Conservation (phyloP, 2,797 vertebrate genomes). For the Ibycter americanus region DNA sequence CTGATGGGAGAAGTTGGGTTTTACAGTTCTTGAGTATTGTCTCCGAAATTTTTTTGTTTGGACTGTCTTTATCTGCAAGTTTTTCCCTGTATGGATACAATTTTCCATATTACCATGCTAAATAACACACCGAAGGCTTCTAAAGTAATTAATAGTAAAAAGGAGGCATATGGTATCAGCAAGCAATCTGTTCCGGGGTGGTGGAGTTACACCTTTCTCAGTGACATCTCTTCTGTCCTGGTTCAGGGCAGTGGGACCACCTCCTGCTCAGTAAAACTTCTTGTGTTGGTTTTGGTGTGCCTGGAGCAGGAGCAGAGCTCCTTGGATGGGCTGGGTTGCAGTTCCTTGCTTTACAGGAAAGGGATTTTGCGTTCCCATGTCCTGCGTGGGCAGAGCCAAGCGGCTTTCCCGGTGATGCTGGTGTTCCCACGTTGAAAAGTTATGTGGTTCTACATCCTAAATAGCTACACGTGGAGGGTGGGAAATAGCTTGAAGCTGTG, state of each 20-base stretch:
- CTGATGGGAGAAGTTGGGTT: not conserved
- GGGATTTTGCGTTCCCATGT: not conserved
- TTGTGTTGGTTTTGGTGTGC: accelerated
- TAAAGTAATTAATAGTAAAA: not conserved
- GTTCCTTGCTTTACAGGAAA: not conserved
- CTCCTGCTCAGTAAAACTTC: not conserved
- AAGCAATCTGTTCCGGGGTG: not conserved
- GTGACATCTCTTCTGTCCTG: not conserved
- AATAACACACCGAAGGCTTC: not conserved
- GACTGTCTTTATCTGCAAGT: not conserved
- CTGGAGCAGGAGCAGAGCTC: not conserved
- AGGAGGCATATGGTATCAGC: not conserved
- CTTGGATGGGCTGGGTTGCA: not conserved
- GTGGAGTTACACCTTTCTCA: not conserved
- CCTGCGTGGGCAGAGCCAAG: not conserved
- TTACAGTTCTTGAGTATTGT: not conserved
- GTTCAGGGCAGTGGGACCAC: not conserved
- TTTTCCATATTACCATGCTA: not conserved
- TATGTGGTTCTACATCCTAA: not conserved
- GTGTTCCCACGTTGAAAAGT: not conserved
- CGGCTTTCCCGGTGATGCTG: not conserved
- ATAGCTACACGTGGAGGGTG: not conserved
- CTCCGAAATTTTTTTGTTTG: not conserved
- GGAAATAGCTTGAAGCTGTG: not conserved
- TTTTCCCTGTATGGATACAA: not conserved